Base-by-base conservation (phyloP, 2,113 vertebrate genomes). In the Pteruthius melanotis region DNA sequence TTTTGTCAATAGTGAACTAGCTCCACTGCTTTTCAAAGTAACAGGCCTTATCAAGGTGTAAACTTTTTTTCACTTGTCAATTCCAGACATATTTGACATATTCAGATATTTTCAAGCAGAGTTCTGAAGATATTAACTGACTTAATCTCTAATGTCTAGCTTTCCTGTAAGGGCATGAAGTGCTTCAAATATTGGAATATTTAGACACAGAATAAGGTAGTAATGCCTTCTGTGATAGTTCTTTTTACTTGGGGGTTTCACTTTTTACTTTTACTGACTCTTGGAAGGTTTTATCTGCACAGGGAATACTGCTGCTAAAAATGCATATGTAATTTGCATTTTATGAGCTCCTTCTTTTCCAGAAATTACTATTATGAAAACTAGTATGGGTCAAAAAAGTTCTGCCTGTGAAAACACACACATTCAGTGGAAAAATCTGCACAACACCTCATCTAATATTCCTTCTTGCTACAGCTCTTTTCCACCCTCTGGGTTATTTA, bases 61-160 rank as follows among this genome's bases (percentile, higher is more conserved):
- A 68, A 63, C 5, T 13, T 33, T 37, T 35, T 44, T 15, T 3
- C 2, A 0, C 5, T 16, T 5, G 9, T 31, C 3, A 59, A 13
- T 89, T 84, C 21, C 33, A 69, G 18, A 54, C 0, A 6, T 20
- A 37, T 80, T 71, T 83, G 8, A 59, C 6, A 19, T 49, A 39
- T 59, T 85, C 10, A 59, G 31, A 72, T 3, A 53, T 33, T 69
- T 91, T 50, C 33, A 56, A 60, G 6, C 0, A 4, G 33, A 54
- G 22, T 59, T 78, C 33, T 50, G 33, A 63, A 71, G 28, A 59
- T 54, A 47, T 37, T 66, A 57, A 13, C 4, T 37, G 26, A 63
- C 9, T 49, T 84, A 52, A 40, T 71, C 9, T 66, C 16, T 49
- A 44, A 27, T 59, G n/a, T 14, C 30, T 13, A 40, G 6, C 33